Base-by-base conservation (phyloP, 2,113 vertebrate species). In the Chitala chitala region DNA sequence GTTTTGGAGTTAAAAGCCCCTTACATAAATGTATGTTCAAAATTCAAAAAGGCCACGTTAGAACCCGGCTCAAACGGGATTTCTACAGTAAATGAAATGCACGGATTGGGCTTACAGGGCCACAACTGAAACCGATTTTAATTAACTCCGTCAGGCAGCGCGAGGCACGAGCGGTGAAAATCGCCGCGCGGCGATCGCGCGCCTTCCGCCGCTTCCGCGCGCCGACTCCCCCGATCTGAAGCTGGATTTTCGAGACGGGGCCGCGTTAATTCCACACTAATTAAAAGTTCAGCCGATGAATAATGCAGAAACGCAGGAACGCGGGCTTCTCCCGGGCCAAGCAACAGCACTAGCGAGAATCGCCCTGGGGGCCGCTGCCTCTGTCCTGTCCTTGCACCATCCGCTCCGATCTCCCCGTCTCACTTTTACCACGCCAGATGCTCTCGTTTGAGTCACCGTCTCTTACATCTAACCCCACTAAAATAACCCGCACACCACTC, bases 1-100 rank as follows among this genome's bases (percentile, higher is more conserved):
- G 94, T 95, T 69, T 98, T 96, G 92, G 92, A 94, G 93, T 94
- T 94, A 94, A 95, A 96, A 96, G 93, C 93, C 90, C 93, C 94
- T 95, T 94, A 93, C 89, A 46, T 48, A 1, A 48, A 42, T n/a
- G 38, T 42, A 44, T 13, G 22, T 46, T 3, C 38, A 33, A 63
- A 63, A 63, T 33, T 63, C 29, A 8, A 22, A n/a, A 5, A 46
- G 20, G 42, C 12, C 40, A 46, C 22, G 44, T 44, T n/a, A 12
- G 36, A 46, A 44, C 13, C 42, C 42, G 78, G 80, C 80, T 40
- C 42, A 38, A 26, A 13, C 40, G 17, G 26, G 42, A 46, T n/a
- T 22, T n/a, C 15, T n/a, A 66, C 36, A 17, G 36, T 40, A 44
- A 66, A 44, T 38, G 38, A n/a, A 40, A 66, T 33, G 38, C 59